Conservation (phyloP, 1,140 invertebrate genomes). For the Potamilus streckersoni region DNA sequence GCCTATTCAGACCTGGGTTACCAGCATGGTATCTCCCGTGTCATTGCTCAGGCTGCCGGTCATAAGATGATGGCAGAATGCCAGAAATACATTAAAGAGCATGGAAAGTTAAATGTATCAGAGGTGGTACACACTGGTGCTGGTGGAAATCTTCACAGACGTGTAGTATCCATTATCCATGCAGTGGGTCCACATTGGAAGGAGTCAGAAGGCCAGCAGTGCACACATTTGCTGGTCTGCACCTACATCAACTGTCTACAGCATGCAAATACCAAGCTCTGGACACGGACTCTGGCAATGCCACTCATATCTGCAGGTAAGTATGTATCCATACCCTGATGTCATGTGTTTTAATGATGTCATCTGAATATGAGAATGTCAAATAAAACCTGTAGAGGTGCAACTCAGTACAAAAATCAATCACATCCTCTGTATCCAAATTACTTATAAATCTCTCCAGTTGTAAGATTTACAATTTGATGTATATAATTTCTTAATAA, state of each 20-base stretch:
- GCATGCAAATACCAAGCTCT: constrained; percentile 37
- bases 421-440: no score
- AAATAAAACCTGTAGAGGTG: not conserved
- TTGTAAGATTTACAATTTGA: not conserved
- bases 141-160: constrained; percentile 29
- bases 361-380: not conserved
- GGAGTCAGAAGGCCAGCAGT: constrained; percentile 26
- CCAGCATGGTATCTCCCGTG: constrained; percentile 32
- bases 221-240: constrained; percentile 35
- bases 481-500: not conserved
- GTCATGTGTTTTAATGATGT: not conserved
- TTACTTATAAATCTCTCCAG: not conserved
- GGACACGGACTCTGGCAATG: constrained; percentile 30
- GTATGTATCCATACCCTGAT: not conserved
- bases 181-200: constrained; percentile 35
- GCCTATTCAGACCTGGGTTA: constrained; percentile 20
- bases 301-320: constrained; percentile 44
- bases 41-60: constrained; percentile 28
- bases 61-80: constrained; percentile 31
- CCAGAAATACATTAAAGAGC: constrained; percentile 21
- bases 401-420: not conserved
- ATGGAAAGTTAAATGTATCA: constrained; percentile 27
- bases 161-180: constrained; percentile 35
- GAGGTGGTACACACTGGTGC: constrained; percentile 42
- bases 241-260: constrained; percentile 44